Conservation (phyloP, 2,113 vertebrate genomes). For the Lycocorax pyrrhopterus region DNA sequence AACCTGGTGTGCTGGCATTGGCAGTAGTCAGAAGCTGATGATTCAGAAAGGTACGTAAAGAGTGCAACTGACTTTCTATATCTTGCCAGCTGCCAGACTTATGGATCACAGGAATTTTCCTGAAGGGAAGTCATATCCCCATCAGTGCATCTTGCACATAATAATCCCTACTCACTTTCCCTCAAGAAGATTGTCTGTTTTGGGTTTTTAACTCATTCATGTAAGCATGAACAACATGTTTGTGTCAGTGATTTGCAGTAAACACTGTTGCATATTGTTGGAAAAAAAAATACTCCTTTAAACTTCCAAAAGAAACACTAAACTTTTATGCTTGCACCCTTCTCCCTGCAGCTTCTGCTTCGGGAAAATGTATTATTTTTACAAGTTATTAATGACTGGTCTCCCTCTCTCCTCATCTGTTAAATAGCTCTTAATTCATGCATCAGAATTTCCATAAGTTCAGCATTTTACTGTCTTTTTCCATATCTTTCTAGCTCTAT, state of each 20-base stretch:
- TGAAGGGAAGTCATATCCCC: neutral
- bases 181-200: neutral
- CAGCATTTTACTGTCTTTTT: neutral
- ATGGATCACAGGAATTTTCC: neutral
- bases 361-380: neutral
- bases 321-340: neutral
- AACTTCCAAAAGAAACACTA: neutral
- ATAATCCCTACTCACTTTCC: neutral
- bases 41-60: neutral
- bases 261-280: neutral
- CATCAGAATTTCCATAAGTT: neutral
- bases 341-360: neutral
- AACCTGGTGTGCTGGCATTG: neutral
- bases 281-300: neutral
- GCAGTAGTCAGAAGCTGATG: neutral
- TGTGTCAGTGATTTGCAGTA: neutral
- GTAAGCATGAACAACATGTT: neutral
- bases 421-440: neutral
- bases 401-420: neutral
- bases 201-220: neutral
- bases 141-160: neutral
- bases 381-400: neutral
- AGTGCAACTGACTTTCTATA: neutral
- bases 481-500: neutral
- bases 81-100: neutral